Base-by-base conservation (phyloP, 2,113 vertebrate genomes). In the human region DNA sequence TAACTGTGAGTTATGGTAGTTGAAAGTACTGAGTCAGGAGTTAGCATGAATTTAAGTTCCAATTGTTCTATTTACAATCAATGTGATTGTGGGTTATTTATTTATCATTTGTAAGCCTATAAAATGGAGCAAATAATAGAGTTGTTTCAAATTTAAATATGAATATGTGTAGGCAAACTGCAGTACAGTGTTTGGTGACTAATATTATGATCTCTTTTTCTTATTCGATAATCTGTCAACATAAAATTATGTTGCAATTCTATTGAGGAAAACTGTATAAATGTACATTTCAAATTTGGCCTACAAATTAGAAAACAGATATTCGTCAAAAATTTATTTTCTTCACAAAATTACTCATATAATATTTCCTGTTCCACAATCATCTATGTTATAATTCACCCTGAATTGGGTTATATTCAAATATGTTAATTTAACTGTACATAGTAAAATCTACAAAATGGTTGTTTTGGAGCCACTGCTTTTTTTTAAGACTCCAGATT, bases 201-300 rank as follows among this genome's bases (percentile, higher is more conserved):
- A 50, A 30, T 83, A 18, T 75, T 81, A 68, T 64, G 13, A 55
- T 70, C 18, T 83, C 40, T 57, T 94, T 72, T 52, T 45, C 11
- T 92, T 87, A 85, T 6, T 96, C 80, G 90, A 68, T 80, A 50
- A 48, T 61, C 38, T 32, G 27, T 68, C 43, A 52, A 27, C 4
- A 59, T 30, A 43, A 96, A 96, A 83, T 82, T 93, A 66, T 82
- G 80, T 78, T 96, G n/a, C 32, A 17, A 91, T 76, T 35, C 1
- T 75, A 17, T 55, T 75, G 75, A 93, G 85, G 43, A 94, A 96
- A 94, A 81, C 8, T 59, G 27, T 35, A 59, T 59, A 8, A 13
- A 18, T 52, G 38, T 66, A 22, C 4, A 92, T 64, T 94, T 30
- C 25, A 55, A 87, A 57, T 92, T 70, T 76, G 61, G 35, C 7